Percentiles rank a stretch among this genome's conserved stretches.
Evolutionary conservation across 2,797 vertebrate genomes (phyloP).

Genomic region (Eleutherodactylus coqui): DNA sequence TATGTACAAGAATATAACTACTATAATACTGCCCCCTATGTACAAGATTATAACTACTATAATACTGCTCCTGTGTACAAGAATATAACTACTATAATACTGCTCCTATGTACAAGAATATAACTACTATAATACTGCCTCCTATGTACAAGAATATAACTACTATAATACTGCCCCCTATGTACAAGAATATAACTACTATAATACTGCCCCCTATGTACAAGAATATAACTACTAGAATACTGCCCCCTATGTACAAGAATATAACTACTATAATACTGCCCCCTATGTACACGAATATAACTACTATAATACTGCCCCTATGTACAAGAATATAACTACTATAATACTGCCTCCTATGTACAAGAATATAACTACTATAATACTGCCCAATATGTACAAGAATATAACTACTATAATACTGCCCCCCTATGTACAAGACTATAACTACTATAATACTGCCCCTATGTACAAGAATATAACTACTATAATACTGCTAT

Average conservation of each 20-base stretch:
- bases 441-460: conserved; percentile 25
- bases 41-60: conserved; percentile 22
- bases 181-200: conserved; percentile 13
- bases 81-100: conserved; percentile 27
- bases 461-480: background rate
- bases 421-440: conserved; percentile 12
- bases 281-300: too few relatives aligned
- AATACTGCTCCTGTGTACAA: conserved; percentile 5
- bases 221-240: conserved; percentile 23
- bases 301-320: too few relatives aligned
- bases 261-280: too few relatives aligned
- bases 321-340: too few relatives aligned
- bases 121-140: conserved; percentile 22
- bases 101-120: conserved; percentile 7
- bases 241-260: too few relatives aligned
- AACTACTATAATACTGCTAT: conserved; percentile 24
- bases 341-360: background rate
- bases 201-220: conserved; percentile 14
- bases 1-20: conserved; percentile 14
- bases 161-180: conserved; percentile 14
- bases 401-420: conserved; percentile 26
- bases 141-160: conserved; percentile 15
- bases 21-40: conserved; percentile 10
- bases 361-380: conserved; percentile 13
- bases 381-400: conserved; percentile 5